These are phyloP conservation scores for Poliocrania exsul DNA, from an alignment of 2,797 vertebrate species.

Conservation along the genomic window DNA sequence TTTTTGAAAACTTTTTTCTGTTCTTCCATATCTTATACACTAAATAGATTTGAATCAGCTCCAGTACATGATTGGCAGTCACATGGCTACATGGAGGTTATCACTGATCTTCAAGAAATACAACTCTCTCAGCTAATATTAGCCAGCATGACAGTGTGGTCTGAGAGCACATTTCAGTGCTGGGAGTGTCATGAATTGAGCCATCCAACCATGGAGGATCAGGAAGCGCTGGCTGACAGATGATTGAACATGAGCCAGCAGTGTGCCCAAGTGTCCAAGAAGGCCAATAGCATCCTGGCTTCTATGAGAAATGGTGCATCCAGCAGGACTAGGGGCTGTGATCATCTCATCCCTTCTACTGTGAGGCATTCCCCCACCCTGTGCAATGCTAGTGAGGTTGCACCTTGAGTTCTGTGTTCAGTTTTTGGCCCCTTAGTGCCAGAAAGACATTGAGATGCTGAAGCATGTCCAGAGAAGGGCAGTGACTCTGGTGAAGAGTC, in stretches of 20 bases:
- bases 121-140: neutral
- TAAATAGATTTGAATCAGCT: neutral
- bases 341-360: neutral
- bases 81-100: neutral
- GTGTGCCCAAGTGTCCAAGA: neutral
- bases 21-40: neutral
- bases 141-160: neutral
- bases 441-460: neutral
- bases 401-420: neutral
- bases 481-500: neutral
- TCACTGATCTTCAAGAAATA: neutral
- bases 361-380: neutral
- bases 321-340: neutral
- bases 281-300: neutral
- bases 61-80: neutral
- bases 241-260: fast-evolving
- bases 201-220: neutral
- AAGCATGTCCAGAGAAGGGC: neutral
- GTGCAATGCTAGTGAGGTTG: fast-evolving
- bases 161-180: neutral
- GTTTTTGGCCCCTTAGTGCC: neutral
- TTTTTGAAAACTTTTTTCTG: neutral
- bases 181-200: neutral
- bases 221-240: fast-evolving
- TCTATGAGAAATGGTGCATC: neutral